Conservation (phyloP, 37 sponge, comb jelly and placozoan species). For the Spongilla lacustris region DNA sequence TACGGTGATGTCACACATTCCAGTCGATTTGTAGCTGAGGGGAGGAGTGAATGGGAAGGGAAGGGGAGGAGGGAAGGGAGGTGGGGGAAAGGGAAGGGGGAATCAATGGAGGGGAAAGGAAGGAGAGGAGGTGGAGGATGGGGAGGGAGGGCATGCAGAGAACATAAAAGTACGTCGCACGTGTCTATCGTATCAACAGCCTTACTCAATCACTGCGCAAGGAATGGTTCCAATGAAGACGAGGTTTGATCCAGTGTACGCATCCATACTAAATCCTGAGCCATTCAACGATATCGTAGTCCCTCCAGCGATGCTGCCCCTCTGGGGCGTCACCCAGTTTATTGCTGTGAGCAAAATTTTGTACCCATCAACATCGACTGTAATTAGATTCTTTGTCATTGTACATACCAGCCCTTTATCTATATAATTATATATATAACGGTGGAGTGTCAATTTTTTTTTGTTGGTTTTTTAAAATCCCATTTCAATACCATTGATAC, state of each 20-base stretch:
- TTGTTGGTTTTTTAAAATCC: no score
- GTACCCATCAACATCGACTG: background rate
- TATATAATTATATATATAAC: no score
- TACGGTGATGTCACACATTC: slow-evolving; percentile 50
- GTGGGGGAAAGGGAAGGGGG: no score
- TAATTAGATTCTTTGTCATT: no score
- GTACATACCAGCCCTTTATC: no score
- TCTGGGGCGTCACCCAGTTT: slow-evolving; percentile 29
- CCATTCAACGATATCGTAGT: slow-evolving; percentile 59
- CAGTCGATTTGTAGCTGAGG: slow-evolving; percentile 8
- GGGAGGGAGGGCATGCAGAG: no score
- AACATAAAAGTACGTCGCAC: no score
- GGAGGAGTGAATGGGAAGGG: background rate
- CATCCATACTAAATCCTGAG: slow-evolving; percentile 58
- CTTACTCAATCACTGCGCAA: slow-evolving; percentile 56
- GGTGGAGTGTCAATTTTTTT: no score
- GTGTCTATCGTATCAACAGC: background rate
- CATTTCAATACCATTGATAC: no score
- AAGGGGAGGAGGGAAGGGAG: background rate
- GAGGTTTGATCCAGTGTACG: slow-evolving; percentile 35
- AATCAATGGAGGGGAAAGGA: no score
- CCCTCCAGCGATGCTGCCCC: slow-evolving; percentile 73
- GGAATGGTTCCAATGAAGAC: slow-evolving; percentile 58
- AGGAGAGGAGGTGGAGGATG: no score
- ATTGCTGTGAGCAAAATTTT: slow-evolving; percentile 1